Percentiles rank a stretch among this genome's conserved stretches.
Evolutionary conservation across 2,888 invertebrate genomes (phyloP).

Genomic region (Drosophila cognata): DNA sequence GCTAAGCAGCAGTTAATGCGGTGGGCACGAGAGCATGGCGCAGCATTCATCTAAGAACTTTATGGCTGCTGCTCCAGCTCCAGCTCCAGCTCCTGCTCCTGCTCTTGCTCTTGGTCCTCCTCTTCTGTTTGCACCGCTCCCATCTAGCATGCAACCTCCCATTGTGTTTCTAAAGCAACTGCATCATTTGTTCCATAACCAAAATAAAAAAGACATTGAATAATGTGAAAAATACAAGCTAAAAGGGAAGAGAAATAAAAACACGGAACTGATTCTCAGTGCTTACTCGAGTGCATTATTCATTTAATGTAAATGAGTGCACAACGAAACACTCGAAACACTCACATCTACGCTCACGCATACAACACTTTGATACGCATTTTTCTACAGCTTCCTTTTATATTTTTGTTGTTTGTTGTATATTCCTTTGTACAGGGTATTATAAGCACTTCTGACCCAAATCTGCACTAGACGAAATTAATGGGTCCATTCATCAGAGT

Average conservation of each 20-base stretch:
- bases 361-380: conserved; percentile 38
- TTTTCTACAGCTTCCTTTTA: conserved; percentile 19
- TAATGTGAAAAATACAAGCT: conserved; percentile 12
- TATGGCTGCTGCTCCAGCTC: conserved; percentile 24
- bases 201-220: conserved; percentile 8
- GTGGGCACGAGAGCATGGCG: conserved; percentile 42
- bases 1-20: conserved; percentile 51
- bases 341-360: not conserved
- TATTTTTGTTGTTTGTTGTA: not conserved
- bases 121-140: not conserved
- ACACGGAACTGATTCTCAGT: conserved; percentile 37
- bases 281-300: conserved; percentile 73
- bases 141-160: not conserved
- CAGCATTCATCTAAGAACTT: conserved; percentile 55
- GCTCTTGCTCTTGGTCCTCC: conserved; percentile 3
- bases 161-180: not conserved
- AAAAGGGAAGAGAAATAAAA: conserved; percentile 13
- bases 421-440: conserved; percentile 8
- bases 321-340: conserved; percentile 25
- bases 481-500: conserved; percentile 2
- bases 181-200: conserved; percentile 11
- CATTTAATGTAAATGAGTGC: conserved; percentile 75
- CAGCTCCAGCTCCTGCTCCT: not conserved
- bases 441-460: not conserved
- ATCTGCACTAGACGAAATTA: not conserved